Evolutionary conservation across 2,113 vertebrate genomes (phyloP).

Genomic region (Chaetops frenatus): DNA sequence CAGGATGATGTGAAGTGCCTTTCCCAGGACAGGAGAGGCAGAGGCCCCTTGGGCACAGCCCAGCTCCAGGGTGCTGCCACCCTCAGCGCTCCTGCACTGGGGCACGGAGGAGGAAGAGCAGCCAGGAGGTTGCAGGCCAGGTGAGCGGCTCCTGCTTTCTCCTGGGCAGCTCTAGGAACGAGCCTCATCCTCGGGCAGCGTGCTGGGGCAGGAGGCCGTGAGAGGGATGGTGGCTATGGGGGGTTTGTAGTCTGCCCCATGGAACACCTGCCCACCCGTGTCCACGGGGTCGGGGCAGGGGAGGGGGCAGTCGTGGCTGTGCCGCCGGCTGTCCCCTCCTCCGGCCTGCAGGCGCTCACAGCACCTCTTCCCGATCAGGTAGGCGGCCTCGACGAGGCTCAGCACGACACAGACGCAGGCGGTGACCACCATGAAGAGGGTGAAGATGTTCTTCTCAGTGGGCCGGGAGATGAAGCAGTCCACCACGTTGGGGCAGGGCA

Average conservation of each 20-base stretch:
- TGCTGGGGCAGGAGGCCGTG: neutral
- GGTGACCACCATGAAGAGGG: slow-evolving; percentile 90
- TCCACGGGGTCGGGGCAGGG: rapidly evolving
- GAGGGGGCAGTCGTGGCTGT: neutral
- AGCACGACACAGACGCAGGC: slow-evolving; percentile 82
- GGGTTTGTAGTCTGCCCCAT: neutral
- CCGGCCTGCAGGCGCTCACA: neutral
- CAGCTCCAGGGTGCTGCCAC: neutral
- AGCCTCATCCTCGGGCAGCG: neutral
- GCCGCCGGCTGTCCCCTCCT: rapidly evolving
- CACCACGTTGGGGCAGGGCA: slow-evolving; percentile 87
- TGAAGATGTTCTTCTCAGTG: slow-evolving; percentile 94
- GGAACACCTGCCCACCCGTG: neutral
- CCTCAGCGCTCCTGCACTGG: rapidly evolving
- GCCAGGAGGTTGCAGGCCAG: neutral
- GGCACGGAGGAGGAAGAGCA: neutral
- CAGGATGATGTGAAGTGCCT: rapidly evolving
- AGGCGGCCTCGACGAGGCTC: slow-evolving; percentile 80
- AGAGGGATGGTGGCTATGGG: neutral
- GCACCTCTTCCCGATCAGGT: slow-evolving; percentile 85
- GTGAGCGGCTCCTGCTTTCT: neutral
- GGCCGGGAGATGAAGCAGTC: slow-evolving; percentile 94
- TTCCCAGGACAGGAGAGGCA: neutral
- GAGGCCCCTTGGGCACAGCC: neutral
- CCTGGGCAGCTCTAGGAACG: neutral